phyloP scores from a whole-genome alignment of 2,888 invertebrate species.

The Megamerina dolium region DNA sequence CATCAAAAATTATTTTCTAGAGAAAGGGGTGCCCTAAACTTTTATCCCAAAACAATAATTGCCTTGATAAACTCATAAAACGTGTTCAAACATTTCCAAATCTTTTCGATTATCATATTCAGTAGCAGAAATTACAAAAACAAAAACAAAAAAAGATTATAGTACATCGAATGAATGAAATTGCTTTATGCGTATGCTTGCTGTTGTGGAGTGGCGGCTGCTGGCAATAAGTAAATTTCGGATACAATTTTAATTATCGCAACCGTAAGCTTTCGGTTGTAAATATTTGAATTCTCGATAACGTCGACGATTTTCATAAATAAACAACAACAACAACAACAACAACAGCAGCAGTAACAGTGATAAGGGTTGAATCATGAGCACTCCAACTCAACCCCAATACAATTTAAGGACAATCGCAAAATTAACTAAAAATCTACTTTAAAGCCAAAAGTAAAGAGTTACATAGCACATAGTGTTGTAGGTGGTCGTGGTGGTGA shows the following conservation, averaged over 20 bases:
- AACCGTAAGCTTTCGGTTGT: slow-evolving; percentile 47
- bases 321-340: slow-evolving; percentile 27
- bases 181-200: neutral
- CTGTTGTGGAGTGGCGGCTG: slow-evolving; percentile 1
- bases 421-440: no score
- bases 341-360: slow-evolving; percentile 8
- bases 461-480: neutral
- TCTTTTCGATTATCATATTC: neutral
- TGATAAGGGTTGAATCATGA: slow-evolving; percentile 13
- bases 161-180: no score
- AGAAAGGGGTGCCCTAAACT: no score
- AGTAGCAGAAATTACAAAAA: no score
- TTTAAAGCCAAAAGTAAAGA: neutral
- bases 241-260: slow-evolving; percentile 48
- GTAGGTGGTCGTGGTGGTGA: neutral
- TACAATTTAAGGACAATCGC: no score
- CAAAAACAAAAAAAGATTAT: no score
- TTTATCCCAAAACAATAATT: no score
- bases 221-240: slow-evolving; percentile 34
- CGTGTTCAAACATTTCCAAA: slow-evolving; percentile 1
- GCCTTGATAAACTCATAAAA: neutral
- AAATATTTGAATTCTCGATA: slow-evolving; percentile 43
- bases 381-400: no score
- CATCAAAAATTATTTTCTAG: no score
- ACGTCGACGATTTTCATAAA: slow-evolving; percentile 46